Evolutionary conservation across 35 echinoderm and acorn worm genomes (phyloP).

Genomic region (Stichopus chloronotus): DNA sequence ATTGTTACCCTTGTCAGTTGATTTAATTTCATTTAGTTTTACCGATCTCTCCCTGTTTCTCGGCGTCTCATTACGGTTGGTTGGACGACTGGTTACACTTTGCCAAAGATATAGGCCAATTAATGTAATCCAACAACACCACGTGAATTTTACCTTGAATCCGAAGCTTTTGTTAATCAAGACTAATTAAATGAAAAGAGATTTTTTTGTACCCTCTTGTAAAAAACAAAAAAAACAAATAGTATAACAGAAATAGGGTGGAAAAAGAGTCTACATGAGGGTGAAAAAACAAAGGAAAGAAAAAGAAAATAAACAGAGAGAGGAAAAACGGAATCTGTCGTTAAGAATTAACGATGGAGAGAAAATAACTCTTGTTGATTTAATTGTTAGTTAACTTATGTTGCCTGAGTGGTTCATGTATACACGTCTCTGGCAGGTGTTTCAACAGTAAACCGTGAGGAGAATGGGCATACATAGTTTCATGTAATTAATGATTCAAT

Average conservation of each 20-base stretch:
- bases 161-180: background rate
- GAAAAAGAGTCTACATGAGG: too few relatives aligned
- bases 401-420: conserved; percentile 26
- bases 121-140: background rate
- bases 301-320: background rate
- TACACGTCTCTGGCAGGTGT: conserved; percentile 48
- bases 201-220: background rate
- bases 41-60: too few relatives aligned
- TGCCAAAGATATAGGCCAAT: conserved; percentile 6
- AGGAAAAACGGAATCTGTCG: background rate
- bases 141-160: background rate
- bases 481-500: conserved; percentile 10
- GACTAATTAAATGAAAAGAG: conserved; percentile 5
- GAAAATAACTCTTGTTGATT: conserved; percentile 28
- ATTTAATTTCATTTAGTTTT: too few relatives aligned
- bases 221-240: background rate
- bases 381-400: conserved; percentile 45
- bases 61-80: background rate
- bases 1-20: too few relatives aligned
- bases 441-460: background rate
- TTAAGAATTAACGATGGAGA: conserved; percentile 1
- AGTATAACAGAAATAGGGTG: too few relatives aligned
- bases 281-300: background rate
- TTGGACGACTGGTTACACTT: background rate
- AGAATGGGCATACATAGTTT: background rate